Evolutionary conservation across 2,888 invertebrate genomes (phyloP).

Genomic region (Protula sp.): DNA sequence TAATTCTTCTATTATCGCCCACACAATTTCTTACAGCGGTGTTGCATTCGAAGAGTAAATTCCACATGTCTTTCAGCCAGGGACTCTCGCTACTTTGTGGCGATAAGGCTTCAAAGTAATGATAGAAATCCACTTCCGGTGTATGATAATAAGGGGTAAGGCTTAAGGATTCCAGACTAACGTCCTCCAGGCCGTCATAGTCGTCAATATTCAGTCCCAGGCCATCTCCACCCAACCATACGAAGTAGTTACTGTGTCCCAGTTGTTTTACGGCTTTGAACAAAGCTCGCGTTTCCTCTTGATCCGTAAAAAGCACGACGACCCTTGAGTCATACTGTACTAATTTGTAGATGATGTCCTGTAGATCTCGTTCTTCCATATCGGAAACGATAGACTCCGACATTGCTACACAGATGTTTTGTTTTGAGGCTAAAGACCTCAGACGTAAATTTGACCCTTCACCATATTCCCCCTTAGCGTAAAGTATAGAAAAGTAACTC

Average conservation of each 20-base stretch:
- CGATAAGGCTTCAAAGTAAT: constrained; percentile 28
- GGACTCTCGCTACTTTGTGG: constrained; percentile 27
- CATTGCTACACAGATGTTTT: constrained; percentile 30
- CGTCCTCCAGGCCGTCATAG: constrained; percentile 24
- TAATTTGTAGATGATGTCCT: not conserved
- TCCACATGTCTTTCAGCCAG: constrained; percentile 39
- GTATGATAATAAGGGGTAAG: constrained; percentile 18
- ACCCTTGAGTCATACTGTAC: constrained; percentile 16
- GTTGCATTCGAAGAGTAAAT: constrained; percentile 26
- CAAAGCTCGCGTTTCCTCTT: constrained; percentile 29
- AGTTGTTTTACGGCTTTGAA: constrained; percentile 26
- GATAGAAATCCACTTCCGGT: constrained; percentile 18
- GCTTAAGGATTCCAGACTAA: constrained; percentile 28
- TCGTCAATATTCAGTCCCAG: constrained; percentile 25
- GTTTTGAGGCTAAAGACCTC: constrained; percentile 9
- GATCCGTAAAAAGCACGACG: constrained; percentile 38
- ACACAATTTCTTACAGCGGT: not conserved
- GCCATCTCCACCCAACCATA: constrained; percentile 44
- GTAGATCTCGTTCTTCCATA: not conserved
- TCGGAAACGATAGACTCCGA: not conserved
- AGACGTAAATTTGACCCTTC: constrained; percentile 31
- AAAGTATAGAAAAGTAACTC: constrained; percentile 72
- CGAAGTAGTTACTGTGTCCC: constrained; percentile 29
- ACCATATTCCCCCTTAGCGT: constrained; percentile 62
- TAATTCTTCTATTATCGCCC: constrained; percentile 2